A percentile compares a stretch with the other conserved stretches of the same genome.
phyloP scores from a whole-genome alignment of 2,888 invertebrate genomes.

The Drosophila neonasuta region DNA sequence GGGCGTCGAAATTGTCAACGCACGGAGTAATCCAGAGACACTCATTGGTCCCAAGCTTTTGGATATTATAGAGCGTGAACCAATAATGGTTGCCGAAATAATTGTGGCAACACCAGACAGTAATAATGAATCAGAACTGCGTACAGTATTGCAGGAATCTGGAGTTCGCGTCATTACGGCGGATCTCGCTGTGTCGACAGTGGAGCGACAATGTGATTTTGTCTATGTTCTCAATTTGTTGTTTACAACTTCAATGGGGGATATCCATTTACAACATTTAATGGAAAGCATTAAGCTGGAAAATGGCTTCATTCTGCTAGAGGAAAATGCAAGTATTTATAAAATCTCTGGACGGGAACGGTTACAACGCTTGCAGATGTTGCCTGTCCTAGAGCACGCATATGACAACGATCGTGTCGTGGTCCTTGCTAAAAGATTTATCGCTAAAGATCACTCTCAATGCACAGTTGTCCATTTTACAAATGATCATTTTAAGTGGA shows the following conservation, averaged over 20 bases:
- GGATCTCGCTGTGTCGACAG: conserved; percentile 84
- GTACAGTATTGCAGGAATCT: conserved; percentile 84
- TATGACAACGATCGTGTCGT: conserved; percentile 86
- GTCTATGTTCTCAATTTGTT: conserved; percentile 87
- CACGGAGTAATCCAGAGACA: conserved; percentile 84
- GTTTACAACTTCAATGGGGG: conserved; percentile 81
- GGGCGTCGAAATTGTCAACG: conserved; percentile 87
- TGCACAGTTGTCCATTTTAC: conserved; percentile 86
- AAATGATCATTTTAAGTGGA: conserved; percentile 89
- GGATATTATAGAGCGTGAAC: conserved; percentile 88
- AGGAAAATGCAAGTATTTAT: conserved; percentile 84
- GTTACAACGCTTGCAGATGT: conserved; percentile 82
- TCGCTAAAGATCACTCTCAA: conserved; percentile 4
- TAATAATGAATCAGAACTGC: conserved; percentile 83
- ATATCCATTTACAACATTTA: conserved; percentile 84
- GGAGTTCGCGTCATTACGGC: conserved; percentile 86
- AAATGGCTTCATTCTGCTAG: conserved; percentile 89
- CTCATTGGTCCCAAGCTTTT: conserved; percentile 85
- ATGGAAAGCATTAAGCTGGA: conserved; percentile 85
- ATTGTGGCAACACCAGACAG: conserved; percentile 83
- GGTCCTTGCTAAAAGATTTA: conserved; percentile 84
- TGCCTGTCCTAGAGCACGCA: conserved; percentile 85
- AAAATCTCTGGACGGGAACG: conserved; percentile 81
- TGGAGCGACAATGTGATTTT: conserved; percentile 87
- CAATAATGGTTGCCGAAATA: conserved; percentile 87